Evolutionary conservation across 1,140 invertebrate genomes (phyloP), one percentile per base, ranked within the genome.

Genomic region (Orius insidiosus): DNA sequence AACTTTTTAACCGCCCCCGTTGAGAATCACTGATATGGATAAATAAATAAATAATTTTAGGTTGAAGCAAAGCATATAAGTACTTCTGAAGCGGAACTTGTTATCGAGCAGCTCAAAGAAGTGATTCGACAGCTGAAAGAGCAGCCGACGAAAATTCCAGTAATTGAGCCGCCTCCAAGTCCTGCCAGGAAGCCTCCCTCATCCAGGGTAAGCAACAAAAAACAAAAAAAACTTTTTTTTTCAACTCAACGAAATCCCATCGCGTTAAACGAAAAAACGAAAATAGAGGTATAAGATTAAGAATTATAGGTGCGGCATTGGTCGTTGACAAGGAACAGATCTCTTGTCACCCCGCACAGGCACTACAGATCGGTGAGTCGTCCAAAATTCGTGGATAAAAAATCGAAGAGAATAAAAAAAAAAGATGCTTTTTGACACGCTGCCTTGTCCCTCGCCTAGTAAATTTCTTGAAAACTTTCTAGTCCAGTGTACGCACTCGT

Each of bases 21-120:
- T n/a, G n/a, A n/a, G n/a, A n/a, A n/a, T n/a, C n/a, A n/a, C n/a
- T n/a, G n/a, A n/a, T n/a, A n/a, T n/a, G n/a, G n/a, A n/a, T 33
- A 33, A 33, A 33, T n/a, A 7, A 7, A 7, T 33, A 33, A 33
- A 7, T 33, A 11, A 35, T 35, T 19, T 5, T 30, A 50, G 44
- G 44, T 36, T n/a, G 34, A 32, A 35, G 44, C 40, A 13, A 50
- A 50, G 37, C 24, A 24, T 24, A 24, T 24, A 13, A 78, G 82
- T 1, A 80, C 81, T 55, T 74, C 77, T 50, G 85, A 92, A 58
- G 75, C 75, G 47, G 76, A 78, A 19, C 72, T 79, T 8, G 81
- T 95, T 55, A 75, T 78, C 45, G 80, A 86, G 56, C 73, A 88
- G 59, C 75, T 94, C 42, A 73, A 80, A 55, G 84, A 90, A 58